Percentiles rank a stretch among this genome's conserved stretches.
phyloP scores from a whole-genome alignment of 2,113 vertebrate genomes.

The Tringa solitaria region DNA sequence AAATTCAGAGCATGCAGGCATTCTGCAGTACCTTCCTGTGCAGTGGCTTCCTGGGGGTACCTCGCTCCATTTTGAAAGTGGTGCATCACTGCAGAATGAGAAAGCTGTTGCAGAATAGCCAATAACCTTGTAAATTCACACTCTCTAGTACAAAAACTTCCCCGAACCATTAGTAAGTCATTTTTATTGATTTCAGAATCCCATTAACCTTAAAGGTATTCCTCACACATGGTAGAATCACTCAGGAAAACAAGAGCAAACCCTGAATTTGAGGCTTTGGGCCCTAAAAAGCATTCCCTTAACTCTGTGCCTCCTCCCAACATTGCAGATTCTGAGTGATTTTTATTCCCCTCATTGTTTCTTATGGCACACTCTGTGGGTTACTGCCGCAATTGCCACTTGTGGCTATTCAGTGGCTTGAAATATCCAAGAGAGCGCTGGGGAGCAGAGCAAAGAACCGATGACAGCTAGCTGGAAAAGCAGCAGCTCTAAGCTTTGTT shows the following conservation, averaged over 20 bases:
- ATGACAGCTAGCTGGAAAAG: neutral
- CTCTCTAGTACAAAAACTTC: slow-evolving; percentile 20
- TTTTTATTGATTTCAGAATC: slow-evolving; percentile 55
- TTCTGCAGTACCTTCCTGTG: no score
- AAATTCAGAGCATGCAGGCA: neutral
- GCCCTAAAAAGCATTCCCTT: neutral
- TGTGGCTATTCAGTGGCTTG: neutral
- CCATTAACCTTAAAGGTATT: slow-evolving; percentile 40
- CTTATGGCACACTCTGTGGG: neutral
- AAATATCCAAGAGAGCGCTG: neutral
- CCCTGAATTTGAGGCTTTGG: neutral
- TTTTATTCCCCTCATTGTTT: neutral
- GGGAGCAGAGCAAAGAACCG: neutral
- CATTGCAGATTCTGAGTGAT: neutral
- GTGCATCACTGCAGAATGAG: neutral
- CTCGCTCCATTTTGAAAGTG: neutral
- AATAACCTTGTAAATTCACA: slow-evolving; percentile 37
- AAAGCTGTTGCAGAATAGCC: neutral
- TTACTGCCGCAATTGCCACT: neutral
- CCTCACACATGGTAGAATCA: neutral
- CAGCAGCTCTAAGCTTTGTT: neutral
- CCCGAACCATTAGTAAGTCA: slow-evolving; percentile 26
- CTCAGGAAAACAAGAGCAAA: neutral
- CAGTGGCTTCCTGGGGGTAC: neutral
- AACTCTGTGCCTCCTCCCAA: neutral